Evolutionary conservation across 2,888 invertebrate genomes (phyloP).

Genomic region (Tenthredo scrophulariae): DNA sequence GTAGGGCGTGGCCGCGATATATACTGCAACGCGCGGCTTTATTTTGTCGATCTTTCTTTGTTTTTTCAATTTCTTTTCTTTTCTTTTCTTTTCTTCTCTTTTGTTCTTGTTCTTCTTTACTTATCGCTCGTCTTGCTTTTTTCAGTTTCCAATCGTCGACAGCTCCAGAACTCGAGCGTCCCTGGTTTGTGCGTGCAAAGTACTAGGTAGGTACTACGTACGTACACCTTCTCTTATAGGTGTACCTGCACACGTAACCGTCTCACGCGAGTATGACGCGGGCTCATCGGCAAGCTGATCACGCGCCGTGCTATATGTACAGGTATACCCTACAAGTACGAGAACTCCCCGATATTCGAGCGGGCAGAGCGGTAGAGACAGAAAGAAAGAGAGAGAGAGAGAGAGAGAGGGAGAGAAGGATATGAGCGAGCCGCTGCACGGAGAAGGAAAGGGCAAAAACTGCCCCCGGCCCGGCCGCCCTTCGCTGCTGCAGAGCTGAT

Average conservation of each 20-base stretch:
- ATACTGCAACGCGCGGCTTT: slow-evolving; percentile 67
- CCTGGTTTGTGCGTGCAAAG: not conserved
- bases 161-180: slow-evolving; percentile 53
- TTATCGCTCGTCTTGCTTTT: slow-evolving; percentile 29
- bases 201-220: slow-evolving; percentile 34
- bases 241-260: not conserved
- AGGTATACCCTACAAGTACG: not conserved
- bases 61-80: slow-evolving; percentile 48
- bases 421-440: not conserved
- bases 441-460: slow-evolving; percentile 62
- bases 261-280: slow-evolving; percentile 30
- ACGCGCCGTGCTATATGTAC: slow-evolving; percentile 63
- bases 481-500: slow-evolving; percentile 23
- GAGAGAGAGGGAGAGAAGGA: not conserved
- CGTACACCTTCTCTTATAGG: not conserved
- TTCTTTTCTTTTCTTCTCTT: not conserved
- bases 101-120: not conserved
- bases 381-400: not conserved
- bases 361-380: slow-evolving; percentile 6
- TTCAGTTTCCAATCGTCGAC: slow-evolving; percentile 63
- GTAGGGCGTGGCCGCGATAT: slow-evolving; percentile 71
- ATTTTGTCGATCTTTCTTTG: slow-evolving; percentile 64
- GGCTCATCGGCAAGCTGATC: slow-evolving; percentile 67
- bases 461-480: slow-evolving; percentile 63
- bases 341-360: not conserved